Evolutionary conservation across 2,113 vertebrate genomes (phyloP), one percentile per base, ranked within the genome.

Genomic region (Rhinogobius similis): DNA sequence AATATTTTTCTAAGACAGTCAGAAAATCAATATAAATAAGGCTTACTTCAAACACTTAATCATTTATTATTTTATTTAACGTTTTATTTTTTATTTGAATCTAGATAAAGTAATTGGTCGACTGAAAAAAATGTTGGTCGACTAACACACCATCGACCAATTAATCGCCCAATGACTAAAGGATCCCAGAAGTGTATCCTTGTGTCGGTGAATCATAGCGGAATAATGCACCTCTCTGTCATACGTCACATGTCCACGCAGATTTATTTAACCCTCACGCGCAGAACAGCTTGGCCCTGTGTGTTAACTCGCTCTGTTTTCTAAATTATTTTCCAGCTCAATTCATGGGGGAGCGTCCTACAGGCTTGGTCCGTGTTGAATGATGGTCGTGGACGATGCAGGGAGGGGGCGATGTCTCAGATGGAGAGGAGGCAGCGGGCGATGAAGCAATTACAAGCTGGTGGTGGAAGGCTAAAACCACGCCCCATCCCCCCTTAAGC

Each of bases 371-470:
- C 59, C 53, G 36, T 38, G 82, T 13, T 77, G 68, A 74, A 69
- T 70, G 44, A 79, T 67, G 65, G 61, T 72, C 24, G 62, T 43
- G 73, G 67, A 69, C 14, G 21, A 24, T 65, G 2, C 7, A 5
- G 61, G 71, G 48, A 72, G 67, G 24, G 66, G 82, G 38, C 13
- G 77, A 85, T 66, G 77, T 78, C 72, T 81, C 82, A 83, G 76
- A 85, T 77, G 71, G 83, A 82, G 84, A 66, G 43, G 68, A 85
- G 72, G 82, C 71, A 70, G 73, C 12, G 61, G 75, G 76, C 67
- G 67, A 90, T 63, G 79, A 90, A 75, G 89, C 88, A 90, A 91
- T 90, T 91, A 91, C 85, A 88, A 89, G 82, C 73, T 71, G 64
- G 65, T 86, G 52, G 21, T 26, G 23, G 52, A 26, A 84, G 89